Conservation (phyloP, 2,797 vertebrate species). For the Ambastaia sidthimunki region DNA sequence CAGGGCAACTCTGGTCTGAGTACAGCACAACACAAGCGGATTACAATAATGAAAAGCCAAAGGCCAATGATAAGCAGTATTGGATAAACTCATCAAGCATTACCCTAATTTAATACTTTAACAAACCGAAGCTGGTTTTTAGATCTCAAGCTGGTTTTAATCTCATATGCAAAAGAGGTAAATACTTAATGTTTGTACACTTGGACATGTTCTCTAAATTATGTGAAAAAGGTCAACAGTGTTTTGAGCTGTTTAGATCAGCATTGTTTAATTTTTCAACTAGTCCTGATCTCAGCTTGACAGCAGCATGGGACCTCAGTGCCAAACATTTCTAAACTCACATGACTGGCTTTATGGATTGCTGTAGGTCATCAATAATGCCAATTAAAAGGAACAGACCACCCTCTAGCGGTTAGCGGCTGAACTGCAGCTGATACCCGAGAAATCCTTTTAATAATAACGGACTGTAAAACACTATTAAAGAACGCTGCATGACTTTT, state of each 20-base stretch:
- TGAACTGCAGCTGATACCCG: not conserved
- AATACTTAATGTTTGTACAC: conserved; percentile 18
- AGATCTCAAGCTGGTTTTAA: no score
- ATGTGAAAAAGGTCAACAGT: not conserved
- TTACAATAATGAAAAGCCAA: conserved; percentile 27
- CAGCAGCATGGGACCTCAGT: not conserved
- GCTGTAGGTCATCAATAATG: conserved; percentile 29
- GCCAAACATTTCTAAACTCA: conserved; percentile 30
- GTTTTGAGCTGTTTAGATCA: not conserved
- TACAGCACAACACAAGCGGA: not conserved
- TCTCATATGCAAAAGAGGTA: not conserved
- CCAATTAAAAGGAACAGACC: not conserved
- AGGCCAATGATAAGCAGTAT: conserved; percentile 37
- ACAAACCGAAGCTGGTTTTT: conserved; percentile 26
- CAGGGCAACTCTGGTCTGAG: conserved; percentile 28
- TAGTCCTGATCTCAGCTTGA: not conserved
- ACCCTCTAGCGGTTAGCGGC: conserved; percentile 44
- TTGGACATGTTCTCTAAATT: not conserved
- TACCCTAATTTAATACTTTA: conserved; percentile 39
- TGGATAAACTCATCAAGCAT: conserved; percentile 30
- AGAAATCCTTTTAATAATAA: not conserved
- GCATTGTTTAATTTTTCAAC: not conserved
- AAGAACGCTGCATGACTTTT: not conserved
- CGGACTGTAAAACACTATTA: not conserved
- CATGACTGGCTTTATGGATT: conserved; percentile 40